These are phyloP conservation scores for Oryzias dopingdopingensis DNA, from an alignment of 2,797 vertebrate genomes.

Conservation along the genomic window DNA sequence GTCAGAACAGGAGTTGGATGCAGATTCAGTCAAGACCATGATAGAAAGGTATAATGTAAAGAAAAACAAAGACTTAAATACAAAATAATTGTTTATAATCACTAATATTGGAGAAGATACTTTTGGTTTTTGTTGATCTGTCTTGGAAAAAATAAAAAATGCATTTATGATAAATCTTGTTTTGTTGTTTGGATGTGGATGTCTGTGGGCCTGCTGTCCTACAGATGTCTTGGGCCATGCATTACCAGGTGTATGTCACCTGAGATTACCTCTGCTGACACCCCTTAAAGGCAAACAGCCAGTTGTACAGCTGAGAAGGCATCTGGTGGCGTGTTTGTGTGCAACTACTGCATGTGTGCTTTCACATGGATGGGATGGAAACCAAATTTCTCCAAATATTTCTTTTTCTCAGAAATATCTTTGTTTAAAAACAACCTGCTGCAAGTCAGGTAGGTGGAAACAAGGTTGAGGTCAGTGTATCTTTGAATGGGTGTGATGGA, in stretches of 20 bases:
- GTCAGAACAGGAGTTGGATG: conserved; percentile 35
- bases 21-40: conserved; percentile 40
- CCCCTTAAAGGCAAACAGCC: conserved; percentile 78
- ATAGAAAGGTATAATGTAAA: conserved; percentile 51
- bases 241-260: conserved; percentile 93
- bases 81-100: background rate
- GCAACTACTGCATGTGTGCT: conserved; percentile 33
- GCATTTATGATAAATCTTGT: conserved; percentile 25
- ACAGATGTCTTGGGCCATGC: conserved; percentile 88
- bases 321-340: conserved; percentile 82
- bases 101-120: conserved; percentile 33
- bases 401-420: too few species aligned
- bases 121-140: conserved; percentile 9
- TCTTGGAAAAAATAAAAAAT: conserved; percentile 11
- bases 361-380: conserved; percentile 37
- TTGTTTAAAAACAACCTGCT: background rate
- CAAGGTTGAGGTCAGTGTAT: conserved; percentile 33
- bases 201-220: conserved; percentile 74
- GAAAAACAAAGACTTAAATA: background rate
- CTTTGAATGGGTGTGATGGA: conserved; percentile 37
- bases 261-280: conserved; percentile 89
- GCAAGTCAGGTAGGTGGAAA: conserved; percentile 27
- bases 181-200: conserved; percentile 26
- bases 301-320: conserved; percentile 82
- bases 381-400: too few species aligned